A percentile compares a stretch with the other conserved stretches of the same genome.
Conservation (phyloP, 2,113 vertebrate genomes). For the Cathartes aura region DNA sequence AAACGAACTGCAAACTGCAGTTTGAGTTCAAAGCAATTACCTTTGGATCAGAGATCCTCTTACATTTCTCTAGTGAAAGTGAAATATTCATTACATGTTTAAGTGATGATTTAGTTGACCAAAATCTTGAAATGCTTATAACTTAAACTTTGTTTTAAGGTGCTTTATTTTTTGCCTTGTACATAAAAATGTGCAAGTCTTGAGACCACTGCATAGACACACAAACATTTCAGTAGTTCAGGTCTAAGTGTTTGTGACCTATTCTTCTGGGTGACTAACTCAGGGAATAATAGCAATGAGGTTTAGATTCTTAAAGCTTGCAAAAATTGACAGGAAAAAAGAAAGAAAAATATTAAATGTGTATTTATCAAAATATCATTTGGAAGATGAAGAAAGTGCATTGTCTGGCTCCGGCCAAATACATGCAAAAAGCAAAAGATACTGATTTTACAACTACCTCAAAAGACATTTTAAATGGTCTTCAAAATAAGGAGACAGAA, state of each 20-base stretch:
- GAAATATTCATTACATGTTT: constrained; percentile 20
- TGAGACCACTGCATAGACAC: not conserved
- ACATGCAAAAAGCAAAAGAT: not conserved
- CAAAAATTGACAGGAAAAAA: not conserved
- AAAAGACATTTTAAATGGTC: not conserved
- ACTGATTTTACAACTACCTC: not conserved
- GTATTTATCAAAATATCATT: constrained; percentile 46
- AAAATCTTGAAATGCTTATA: constrained; percentile 37
- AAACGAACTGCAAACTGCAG: not conserved
- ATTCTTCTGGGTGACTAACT: constrained; percentile 36
- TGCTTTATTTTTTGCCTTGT: not conserved
- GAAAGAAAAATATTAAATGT: constrained; percentile 8
- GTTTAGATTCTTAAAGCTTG: constrained; percentile 12
- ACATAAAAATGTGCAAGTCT: not conserved
- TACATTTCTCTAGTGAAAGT: not conserved
- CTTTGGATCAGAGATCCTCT: not conserved
- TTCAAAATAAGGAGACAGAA: not conserved
- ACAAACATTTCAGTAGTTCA: constrained; percentile 61
- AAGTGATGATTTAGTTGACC: constrained; percentile 42
- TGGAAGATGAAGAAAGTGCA: constrained; percentile 4
- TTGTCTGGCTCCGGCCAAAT: not conserved
- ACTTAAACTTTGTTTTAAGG: constrained; percentile 11
- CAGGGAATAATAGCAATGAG: constrained; percentile 16
- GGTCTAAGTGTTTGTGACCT: not conserved
- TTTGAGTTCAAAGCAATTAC: not conserved